Evolutionary conservation across 2,888 invertebrate genomes (phyloP).

Genomic region (Serrognathus titanus): DNA sequence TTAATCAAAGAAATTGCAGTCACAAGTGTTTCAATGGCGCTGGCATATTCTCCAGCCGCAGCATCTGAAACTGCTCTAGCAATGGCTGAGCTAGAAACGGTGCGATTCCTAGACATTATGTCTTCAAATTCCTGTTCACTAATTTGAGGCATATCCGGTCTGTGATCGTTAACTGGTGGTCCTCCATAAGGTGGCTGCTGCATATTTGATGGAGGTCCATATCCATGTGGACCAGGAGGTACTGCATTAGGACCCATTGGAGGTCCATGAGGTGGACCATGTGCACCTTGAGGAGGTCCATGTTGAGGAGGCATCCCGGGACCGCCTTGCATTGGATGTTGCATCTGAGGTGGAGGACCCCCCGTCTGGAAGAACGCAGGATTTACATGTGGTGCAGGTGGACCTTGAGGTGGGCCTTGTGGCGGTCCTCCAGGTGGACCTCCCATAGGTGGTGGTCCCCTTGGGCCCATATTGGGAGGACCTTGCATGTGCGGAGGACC

Average conservation of each 20-base stretch:
- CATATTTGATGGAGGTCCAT: slow-evolving; percentile 51
- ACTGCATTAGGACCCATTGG: slow-evolving; percentile 56
- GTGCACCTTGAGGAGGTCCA: slow-evolving; percentile 63
- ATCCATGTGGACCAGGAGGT: slow-evolving; percentile 54
- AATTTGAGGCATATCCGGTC: slow-evolving; percentile 61
- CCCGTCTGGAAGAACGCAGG: slow-evolving; percentile 92
- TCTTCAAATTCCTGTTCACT: slow-evolving; percentile 97
- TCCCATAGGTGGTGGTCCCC: slow-evolving; percentile 57
- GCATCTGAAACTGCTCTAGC: slow-evolving; percentile 96
- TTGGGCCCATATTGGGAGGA: slow-evolving; percentile 55
- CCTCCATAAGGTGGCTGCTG: slow-evolving; percentile 57
- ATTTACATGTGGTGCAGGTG: slow-evolving; percentile 90
- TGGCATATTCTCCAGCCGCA: slow-evolving; percentile 94
- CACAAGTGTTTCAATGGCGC: slow-evolving; percentile 97
- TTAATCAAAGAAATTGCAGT: slow-evolving; percentile 98
- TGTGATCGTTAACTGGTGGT: slow-evolving; percentile 56
- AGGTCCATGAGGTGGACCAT: slow-evolving; percentile 60
- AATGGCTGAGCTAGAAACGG: slow-evolving; percentile 96
- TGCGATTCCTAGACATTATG: slow-evolving; percentile 94
- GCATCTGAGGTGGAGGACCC: slow-evolving; percentile 54
- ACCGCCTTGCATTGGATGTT: slow-evolving; percentile 51
- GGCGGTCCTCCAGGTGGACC: slow-evolving; percentile 53
- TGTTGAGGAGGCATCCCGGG: slow-evolving; percentile 64
- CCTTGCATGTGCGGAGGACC: slow-evolving; percentile 70
- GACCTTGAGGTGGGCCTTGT: slow-evolving; percentile 52